Base-by-base conservation (phyloP, 2,888 invertebrate species). In the Lordiphosa fenestrarum region DNA sequence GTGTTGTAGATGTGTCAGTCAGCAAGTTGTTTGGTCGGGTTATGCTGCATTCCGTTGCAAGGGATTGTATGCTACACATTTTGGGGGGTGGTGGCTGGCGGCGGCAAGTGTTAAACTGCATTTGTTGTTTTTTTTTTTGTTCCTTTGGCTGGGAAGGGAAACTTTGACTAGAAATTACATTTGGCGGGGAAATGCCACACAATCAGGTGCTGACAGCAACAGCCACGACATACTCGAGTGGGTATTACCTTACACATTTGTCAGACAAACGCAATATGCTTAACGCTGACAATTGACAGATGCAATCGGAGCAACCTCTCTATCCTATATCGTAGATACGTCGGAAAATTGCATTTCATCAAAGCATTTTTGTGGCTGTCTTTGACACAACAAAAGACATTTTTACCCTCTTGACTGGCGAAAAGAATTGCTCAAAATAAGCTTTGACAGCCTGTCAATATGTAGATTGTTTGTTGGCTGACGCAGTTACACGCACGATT, bases 391-490 rank as follows among this genome's bases (percentile, higher is more conserved):
- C 80, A 72, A 72, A 72, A 76, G 72, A 64, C 63, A 51, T 30
- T 30, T 30, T 9, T 52, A 49, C 48, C 48, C 6, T 19, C 7
- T 40, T 35, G 10, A 41, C 53, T 37, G 19, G 15, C 51, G 38
- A 55, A 81, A 69, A 66, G 56, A 66, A 73, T 73, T 61, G 73
- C 67, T 49, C 56, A 63, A 53, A 66, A 64, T 68, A 56, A 64
- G 73, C 84, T 69, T 69, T 83, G 86, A 84, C 80, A 86, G 73
- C 33, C 80, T 84, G 83, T 86, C 83, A 86, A 85, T 84, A 76
- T 77, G 83, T 66, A 77, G 78, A 77, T 77, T 77, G 83, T 76
- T 76, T 64, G 66, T 56, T 58, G 53, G 52, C 48, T 63, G 67
- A 53, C 55, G 71, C 65, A 80, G 61, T 71, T 69, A 59, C 67